Base-by-base conservation (phyloP, 2,797 vertebrate genomes). In the Poecilia velifera region DNA sequence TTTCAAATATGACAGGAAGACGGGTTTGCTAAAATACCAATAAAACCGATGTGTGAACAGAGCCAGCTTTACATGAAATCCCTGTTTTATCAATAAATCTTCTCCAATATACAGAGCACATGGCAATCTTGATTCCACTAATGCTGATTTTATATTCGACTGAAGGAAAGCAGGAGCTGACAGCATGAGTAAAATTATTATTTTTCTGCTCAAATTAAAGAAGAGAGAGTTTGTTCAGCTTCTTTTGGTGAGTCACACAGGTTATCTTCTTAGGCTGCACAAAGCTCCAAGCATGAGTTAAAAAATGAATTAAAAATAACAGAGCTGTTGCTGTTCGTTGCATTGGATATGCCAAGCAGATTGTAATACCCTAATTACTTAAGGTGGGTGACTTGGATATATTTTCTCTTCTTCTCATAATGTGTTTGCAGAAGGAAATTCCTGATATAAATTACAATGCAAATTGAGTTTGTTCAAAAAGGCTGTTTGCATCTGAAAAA, bases 21-120 rank as follows among this genome's bases (percentile, higher is more conserved):
- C 45, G 22, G 43, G 70, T 88, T 89, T 77, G 41, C 80, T 81
- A 51, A 86, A 84, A 89, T 59, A 79, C 82, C 80, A 81, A 72
- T 84, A 84, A 79, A 85, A 83, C 59, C 34, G 41, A 77, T 53
- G 53, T 74, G 77, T 51, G 9, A 53, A 72, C n/a, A 51, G 53
- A 51, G 28, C 3, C 9, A 13, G 2, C 28, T 12, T 72, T 13
- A 20, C 25, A 72, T 64, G 0, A 62, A 75, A 9, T 47, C 12
- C 41, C 16, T 74, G 6, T 71, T 83, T 74, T 22, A 47, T 47
- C 76, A 25, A 77, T 34, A 72, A 72, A 76, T 64, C 12, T 77
- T 76, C 34, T 79, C 72, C 28, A 71, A 13, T 25, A 22, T n/a
- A 39, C 75, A 43, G 53, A 76, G 13, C 28, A 12, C 10, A 31